These are phyloP conservation scores for Bradynema listronoti DNA, from an alignment of 1,140 invertebrate species.

Conservation along the genomic window DNA sequence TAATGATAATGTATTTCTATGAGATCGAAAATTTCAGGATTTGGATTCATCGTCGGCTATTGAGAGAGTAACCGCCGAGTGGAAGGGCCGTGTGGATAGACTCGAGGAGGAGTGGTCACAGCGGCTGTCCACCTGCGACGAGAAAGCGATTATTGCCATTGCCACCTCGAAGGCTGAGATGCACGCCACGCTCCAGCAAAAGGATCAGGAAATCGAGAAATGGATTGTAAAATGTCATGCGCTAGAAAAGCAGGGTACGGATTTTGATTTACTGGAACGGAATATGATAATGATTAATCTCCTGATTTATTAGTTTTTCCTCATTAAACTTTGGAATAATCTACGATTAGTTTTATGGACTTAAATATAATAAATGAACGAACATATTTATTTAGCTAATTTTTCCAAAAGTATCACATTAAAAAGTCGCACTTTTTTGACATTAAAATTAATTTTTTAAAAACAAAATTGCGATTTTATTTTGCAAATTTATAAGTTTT, in stretches of 20 bases:
- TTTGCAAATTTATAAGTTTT: background rate
- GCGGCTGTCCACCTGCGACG: conserved; percentile 18
- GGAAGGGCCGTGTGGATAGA: conserved; percentile 47
- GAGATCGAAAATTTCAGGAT: too few species aligned
- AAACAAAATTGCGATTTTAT: conserved; percentile 10
- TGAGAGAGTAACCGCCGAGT: conserved; percentile 37
- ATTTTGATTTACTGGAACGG: too few species aligned
- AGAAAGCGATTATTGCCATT: conserved; percentile 38
- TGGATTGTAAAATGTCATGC: conserved; percentile 42
- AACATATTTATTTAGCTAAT: too few species aligned
- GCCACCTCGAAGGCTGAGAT: conserved; percentile 44
- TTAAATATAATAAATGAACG: too few species aligned
- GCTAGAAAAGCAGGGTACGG: conserved; percentile 37
- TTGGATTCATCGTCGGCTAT: too few species aligned
- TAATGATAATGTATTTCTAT: too few species aligned
- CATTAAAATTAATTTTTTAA: too few species aligned
- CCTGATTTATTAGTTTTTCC: background rate
- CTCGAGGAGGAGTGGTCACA: conserved; percentile 32
- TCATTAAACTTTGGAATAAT: too few species aligned
- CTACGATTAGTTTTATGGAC: too few species aligned
- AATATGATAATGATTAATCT: too few species aligned
- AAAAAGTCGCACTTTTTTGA: too few species aligned
- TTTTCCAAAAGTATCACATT: too few species aligned
- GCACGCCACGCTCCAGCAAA: conserved; percentile 36
- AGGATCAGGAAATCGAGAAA: conserved; percentile 47